Evolutionary conservation across 2,888 invertebrate species (phyloP), one percentile per base, ranked within the genome.

Genomic region (Zootermopsis nevadensis): DNA sequence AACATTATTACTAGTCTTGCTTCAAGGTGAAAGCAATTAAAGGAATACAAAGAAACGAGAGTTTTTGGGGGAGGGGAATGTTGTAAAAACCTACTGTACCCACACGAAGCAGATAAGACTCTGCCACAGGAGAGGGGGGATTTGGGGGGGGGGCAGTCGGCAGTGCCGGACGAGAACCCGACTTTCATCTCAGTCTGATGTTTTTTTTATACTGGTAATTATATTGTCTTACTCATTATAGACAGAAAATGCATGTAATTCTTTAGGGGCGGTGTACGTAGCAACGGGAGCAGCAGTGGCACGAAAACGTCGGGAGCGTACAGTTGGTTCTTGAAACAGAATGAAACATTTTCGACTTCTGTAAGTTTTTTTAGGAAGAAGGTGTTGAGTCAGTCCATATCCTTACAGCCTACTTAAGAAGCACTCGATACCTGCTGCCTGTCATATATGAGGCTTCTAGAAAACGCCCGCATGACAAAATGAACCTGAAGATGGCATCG

Each of bases 21-120:
- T 60, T 60, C 60, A 60, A 60, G 60, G 60, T 60, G n/a, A 60
- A 60, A n/a, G 60, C 4, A 60, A 60, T 60, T 60, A 60, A 60
- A 60, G 24, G 15, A 60, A 60, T 60, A 27, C 7, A 60, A 60
- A 48, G n/a, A 8, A 24, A 22, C 55, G 1, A 10, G 12, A n/a
- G 27, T 4, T 60, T n/a, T n/a, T n/a, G n/a, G n/a, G 1, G 60
- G 27, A 60, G 60, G n/a, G 60, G n/a, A n/a, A 60, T 60, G 6
- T 53, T 24, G 27, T n/a, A 60, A 27, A 15, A n/a, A 60, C n/a
- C n/a, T 60, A 12, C 27, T 12, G n/a, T 27, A 15, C 27, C n/a
- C n/a, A 60, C 60, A 60, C 27, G 60, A 60, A 60, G n/a, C 3
- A 3, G 15, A 60, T 60, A n/a, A 4, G n/a, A 27, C n/a, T 27